These are phyloP conservation scores for Apotomis capreana DNA, from an alignment of 2,888 invertebrate genomes.

Conservation along the genomic window DNA sequence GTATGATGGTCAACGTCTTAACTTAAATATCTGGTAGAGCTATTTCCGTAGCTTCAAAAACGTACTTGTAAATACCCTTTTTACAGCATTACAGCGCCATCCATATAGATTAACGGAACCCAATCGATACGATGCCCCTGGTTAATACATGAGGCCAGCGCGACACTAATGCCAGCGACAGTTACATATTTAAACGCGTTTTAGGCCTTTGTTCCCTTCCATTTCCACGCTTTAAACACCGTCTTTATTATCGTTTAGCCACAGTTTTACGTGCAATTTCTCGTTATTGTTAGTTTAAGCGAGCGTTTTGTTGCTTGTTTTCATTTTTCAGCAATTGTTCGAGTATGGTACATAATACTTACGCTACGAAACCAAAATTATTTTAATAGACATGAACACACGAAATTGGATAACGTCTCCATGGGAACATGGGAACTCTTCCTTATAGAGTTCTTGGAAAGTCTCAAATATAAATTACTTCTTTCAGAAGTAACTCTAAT, in stretches of 20 bases:
- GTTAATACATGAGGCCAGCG: conserved; percentile 45
- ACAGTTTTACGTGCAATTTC: conserved; percentile 13
- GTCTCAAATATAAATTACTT: conserved; percentile 6
- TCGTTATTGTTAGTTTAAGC: conserved; percentile 4
- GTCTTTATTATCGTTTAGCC: conserved; percentile 14
- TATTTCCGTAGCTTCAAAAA: too few relatives aligned
- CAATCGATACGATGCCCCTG: conserved; percentile 49
- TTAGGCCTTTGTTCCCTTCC: conserved; percentile 21
- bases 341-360: not conserved
- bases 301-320: not conserved
- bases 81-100: conserved; percentile 32
- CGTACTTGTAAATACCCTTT: not conserved
- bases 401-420: too few relatives aligned
- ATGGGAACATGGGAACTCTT: too few relatives aligned
- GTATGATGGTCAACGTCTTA: too few relatives aligned
- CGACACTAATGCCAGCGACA: conserved; percentile 18
- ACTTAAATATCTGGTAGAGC: too few relatives aligned
- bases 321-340: conserved; percentile 10
- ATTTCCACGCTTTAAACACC: conserved; percentile 13
- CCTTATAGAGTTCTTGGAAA: not conserved
- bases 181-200: conserved; percentile 39
- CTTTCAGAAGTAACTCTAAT: conserved; percentile 22
- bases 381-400: too few relatives aligned
- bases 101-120: conserved; percentile 52
- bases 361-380: too few relatives aligned